Conservation (phyloP, 2,888 invertebrate species). For the Seira ritae region DNA sequence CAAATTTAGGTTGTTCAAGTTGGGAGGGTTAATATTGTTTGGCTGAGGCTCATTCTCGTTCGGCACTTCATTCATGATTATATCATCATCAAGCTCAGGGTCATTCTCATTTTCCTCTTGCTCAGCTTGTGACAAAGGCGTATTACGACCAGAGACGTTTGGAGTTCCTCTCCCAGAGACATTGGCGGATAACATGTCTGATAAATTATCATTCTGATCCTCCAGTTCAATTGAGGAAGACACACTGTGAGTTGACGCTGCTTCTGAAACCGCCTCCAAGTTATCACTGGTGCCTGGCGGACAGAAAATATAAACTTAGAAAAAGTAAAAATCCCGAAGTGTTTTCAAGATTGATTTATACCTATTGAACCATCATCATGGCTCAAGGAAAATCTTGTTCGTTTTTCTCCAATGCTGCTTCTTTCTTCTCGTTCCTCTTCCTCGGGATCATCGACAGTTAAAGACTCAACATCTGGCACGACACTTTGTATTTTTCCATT, state of each 20-base stretch:
- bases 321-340: too few species aligned
- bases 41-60: conserved; percentile 24
- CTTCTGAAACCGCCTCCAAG: conserved; percentile 95
- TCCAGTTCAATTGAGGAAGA: conserved; percentile 89
- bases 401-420: conserved; percentile 75
- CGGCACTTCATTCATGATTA: conserved; percentile 65
- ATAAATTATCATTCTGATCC: conserved; percentile 90
- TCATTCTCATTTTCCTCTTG: conserved; percentile 78
- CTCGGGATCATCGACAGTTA: conserved; percentile 65
- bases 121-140: conserved; percentile 89
- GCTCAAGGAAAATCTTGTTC: conserved; percentile 85
- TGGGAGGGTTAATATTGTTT: conserved; percentile 69
- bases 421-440: conserved; percentile 73
- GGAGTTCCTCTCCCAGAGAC: conserved; percentile 94
- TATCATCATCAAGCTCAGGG: conserved; percentile 53
- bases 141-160: conserved; percentile 97
- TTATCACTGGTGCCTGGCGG: conserved; percentile 87
- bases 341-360: conserved; percentile 56
- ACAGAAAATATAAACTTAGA: too few species aligned
- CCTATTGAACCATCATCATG: conserved; percentile 94
- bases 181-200: conserved; percentile 98
- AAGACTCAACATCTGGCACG: conserved; percentile 57
- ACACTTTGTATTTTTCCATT: conserved; percentile 56
- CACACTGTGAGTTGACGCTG: conserved; percentile 96
- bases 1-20: conserved; percentile 70